A percentile compares a stretch with the other conserved stretches of the same genome.
phyloP scores from a whole-genome alignment of 2,797 vertebrate species.

The Scolopax bukidnonensis region DNA sequence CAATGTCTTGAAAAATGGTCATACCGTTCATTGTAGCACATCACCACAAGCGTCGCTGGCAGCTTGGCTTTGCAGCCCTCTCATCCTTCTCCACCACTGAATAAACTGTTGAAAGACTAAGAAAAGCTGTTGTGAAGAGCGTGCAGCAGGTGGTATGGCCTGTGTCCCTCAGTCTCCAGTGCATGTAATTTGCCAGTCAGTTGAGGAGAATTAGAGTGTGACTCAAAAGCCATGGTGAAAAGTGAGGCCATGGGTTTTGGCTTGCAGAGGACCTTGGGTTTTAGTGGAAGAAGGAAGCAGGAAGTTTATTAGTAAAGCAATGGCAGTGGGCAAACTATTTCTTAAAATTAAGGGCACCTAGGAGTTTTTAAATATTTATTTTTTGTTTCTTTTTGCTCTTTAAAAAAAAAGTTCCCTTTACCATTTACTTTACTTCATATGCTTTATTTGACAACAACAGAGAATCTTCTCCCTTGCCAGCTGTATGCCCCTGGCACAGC shows the following conservation, averaged over 20 bases:
- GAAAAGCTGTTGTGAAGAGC: slow-evolving; percentile 35
- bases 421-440: neutral
- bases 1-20: slow-evolving; percentile 8
- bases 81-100: slow-evolving; percentile 45
- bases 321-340: neutral
- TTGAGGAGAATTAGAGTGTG: slow-evolving; percentile 19
- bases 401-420: neutral
- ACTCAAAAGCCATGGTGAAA: neutral
- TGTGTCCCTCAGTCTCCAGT: slow-evolving; percentile 3
- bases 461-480: neutral
- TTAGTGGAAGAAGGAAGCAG: neutral
- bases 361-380: neutral
- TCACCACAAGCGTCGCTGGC: slow-evolving; percentile 3
- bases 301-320: slow-evolving; percentile 45
- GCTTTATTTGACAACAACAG: neutral
- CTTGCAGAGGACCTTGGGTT: neutral
- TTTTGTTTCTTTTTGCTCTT: neutral
- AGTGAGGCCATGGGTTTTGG: neutral
- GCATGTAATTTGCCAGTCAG: slow-evolving; percentile 32
- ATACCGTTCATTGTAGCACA: slow-evolving; percentile 27
- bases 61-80: slow-evolving; percentile 21
- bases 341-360: neutral
- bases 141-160: slow-evolving; percentile 60
- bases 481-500: neutral
- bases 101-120: slow-evolving; percentile 48